Base-by-base conservation (phyloP, 2,113 vertebrate species). In the Coreoperca whiteheadi region DNA sequence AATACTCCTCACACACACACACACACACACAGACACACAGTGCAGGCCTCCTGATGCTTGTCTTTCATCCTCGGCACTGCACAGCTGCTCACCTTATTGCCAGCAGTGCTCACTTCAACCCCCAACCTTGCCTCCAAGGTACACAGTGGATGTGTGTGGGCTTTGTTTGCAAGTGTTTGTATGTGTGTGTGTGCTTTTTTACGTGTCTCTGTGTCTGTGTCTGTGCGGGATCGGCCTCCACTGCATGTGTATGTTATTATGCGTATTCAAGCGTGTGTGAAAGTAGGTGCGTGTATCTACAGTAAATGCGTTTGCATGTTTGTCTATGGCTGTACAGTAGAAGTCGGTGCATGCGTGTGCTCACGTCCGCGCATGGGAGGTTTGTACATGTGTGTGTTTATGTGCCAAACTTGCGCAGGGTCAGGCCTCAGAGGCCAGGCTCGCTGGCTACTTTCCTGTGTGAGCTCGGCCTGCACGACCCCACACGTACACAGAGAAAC, bases 71-170 rank as follows among this genome's bases (percentile, higher is more conserved):
- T 53, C 82, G 20, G 85, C 81, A 54, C 82, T 74, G 91, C 89
- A 94, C 94, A 95, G 94, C 94, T 95, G 94, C 94, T 95, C 93
- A 95, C 94, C 95, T 95, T 92, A 94, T 78, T 83, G 91, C 93
- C 93, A 89, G 89, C 92, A 93, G 90, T 88, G 87, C 67, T 93
- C 90, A 86, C 88, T 91, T 88, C 85, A 89, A 91, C 91, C 92
- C 90, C 91, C 93, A 92, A 87, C 90, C 90, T 90, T 83, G 90
- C 93, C 92, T 92, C 81, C 70, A 68, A 94, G 93, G 87, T 92
- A 92, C 87, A 88, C 86, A 75, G 23, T 90, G 86, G 73, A 86
- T 89, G 86, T 89, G 89, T 89, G 87, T 84, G 87, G 87, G 87
- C 83, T 92, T 89, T 88, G 81, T 89, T 65, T 87, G 88, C 59